These are phyloP conservation scores for Diadegma fenestrale DNA, from an alignment of 2,888 invertebrate species.

Conservation along the genomic window DNA sequence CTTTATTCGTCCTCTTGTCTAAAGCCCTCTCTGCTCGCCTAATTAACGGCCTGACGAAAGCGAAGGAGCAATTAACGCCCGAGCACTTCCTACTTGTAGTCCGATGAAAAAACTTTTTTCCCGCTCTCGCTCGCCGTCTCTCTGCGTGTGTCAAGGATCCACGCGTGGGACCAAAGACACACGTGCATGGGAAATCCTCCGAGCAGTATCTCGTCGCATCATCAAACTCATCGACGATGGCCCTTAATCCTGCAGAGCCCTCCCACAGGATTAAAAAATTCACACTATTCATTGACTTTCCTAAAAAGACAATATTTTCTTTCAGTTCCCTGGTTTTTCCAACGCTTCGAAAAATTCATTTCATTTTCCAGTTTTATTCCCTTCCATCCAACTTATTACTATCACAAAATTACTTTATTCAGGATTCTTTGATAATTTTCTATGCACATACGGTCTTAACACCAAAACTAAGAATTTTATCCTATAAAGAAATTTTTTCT, in stretches of 20 bases:
- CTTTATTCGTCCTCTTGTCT: constrained; percentile 33
- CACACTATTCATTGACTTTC: not conserved
- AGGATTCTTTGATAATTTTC: too few relatives aligned
- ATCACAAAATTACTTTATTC: too few relatives aligned
- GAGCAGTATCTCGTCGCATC: constrained; percentile 52
- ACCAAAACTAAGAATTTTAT: too few relatives aligned
- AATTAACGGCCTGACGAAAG: constrained; percentile 83
- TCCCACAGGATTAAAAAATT: not conserved
- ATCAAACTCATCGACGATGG: constrained; percentile 51
- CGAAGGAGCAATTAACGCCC: constrained; percentile 77
- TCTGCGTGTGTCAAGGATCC: constrained; percentile 4
- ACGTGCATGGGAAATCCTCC: constrained; percentile 68
- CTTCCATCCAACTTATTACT: too few relatives aligned
- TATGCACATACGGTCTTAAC: too few relatives aligned
- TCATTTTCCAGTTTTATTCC: constrained; percentile 4
- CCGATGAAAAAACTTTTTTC: constrained; percentile 30
- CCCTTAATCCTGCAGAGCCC: not conserved
- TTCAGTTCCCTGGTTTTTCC: not conserved
- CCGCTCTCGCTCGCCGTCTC: not conserved
- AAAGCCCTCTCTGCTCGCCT: constrained; percentile 67
- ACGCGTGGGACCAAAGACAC: constrained; percentile 9
- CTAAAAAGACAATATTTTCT: not conserved
- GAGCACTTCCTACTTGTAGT: constrained; percentile 72
- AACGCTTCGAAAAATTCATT: not conserved
- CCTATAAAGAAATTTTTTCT: too few relatives aligned